These are phyloP conservation scores for Ctenoplectra terminalis DNA, from an alignment of 1,140 invertebrate species.

Conservation along the genomic window DNA sequence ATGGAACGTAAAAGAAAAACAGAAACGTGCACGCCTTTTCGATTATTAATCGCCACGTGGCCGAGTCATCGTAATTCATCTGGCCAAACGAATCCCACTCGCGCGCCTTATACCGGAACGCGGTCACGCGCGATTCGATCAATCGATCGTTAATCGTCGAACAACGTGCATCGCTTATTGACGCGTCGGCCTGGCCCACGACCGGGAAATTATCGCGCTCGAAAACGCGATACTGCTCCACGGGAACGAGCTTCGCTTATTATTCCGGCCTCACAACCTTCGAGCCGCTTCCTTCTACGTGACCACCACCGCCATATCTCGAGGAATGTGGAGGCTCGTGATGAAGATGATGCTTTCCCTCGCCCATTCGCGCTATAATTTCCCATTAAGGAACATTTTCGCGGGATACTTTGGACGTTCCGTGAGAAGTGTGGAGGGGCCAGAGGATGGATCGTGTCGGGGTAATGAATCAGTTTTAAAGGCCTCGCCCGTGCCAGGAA, in stretches of 20 bases:
- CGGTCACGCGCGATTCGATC: slow-evolving; percentile 39
- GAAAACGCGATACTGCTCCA: slow-evolving; percentile 8
- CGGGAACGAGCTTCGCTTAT: slow-evolving; percentile 31
- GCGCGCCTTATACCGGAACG: slow-evolving; percentile 41
- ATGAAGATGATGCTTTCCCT: background rate
- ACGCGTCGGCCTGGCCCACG: slow-evolving; percentile 15
- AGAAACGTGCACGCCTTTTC: slow-evolving; percentile 9
- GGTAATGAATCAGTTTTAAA: slow-evolving; percentile 80
- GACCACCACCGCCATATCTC: background rate
- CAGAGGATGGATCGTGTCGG: slow-evolving; percentile 30
- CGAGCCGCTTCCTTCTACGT: slow-evolving; percentile 23
- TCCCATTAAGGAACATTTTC: slow-evolving; percentile 69
- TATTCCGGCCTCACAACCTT: slow-evolving; percentile 33
- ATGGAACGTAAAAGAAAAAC: background rate
- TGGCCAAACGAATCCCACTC: slow-evolving; percentile 1
- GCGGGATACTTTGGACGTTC: slow-evolving; percentile 20
- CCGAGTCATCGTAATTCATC: slow-evolving; percentile 28
- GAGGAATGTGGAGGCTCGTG: background rate
- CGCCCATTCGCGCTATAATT: slow-evolving; percentile 68
- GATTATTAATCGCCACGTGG: slow-evolving; percentile 54
- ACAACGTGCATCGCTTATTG: slow-evolving; percentile 44
- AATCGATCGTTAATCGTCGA: slow-evolving; percentile 52
- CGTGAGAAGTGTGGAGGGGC: slow-evolving; percentile 4
- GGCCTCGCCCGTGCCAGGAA: slow-evolving; percentile 67
- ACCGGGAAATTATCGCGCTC: slow-evolving; percentile 42